A percentile compares a stretch with the other conserved stretches of the same genome.
phyloP scores from a whole-genome alignment of 2,797 vertebrate genomes.

The Phyllotis vaccarum region DNA sequence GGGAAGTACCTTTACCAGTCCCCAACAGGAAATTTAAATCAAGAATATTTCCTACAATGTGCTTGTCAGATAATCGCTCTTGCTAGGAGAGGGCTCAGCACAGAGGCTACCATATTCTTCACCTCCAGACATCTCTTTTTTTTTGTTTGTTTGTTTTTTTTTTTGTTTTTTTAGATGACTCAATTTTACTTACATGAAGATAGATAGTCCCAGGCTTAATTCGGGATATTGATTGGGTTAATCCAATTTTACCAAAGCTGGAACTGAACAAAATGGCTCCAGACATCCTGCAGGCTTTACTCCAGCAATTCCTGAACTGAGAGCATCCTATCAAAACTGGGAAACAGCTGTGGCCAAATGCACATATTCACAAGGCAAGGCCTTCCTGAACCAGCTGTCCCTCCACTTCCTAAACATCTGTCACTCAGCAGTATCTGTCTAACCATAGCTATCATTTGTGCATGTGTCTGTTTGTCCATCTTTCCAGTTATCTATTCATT shows the following conservation, averaged over 20 bases:
- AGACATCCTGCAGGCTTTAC: background rate
- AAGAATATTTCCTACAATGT: background rate
- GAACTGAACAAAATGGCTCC: slow-evolving; percentile 11
- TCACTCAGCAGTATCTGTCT: background rate
- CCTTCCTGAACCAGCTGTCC: background rate
- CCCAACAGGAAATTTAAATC: background rate
- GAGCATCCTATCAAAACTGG: background rate
- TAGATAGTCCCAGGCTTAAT: slow-evolving; percentile 47
- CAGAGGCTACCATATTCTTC: background rate
- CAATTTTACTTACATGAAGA: slow-evolving; percentile 47
- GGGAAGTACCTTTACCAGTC: background rate
- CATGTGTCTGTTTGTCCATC: background rate
- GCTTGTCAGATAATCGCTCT: background rate
- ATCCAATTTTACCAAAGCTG: slow-evolving; percentile 56
- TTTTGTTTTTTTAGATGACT: background rate
- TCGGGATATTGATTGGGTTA: slow-evolving; percentile 23
- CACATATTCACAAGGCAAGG: background rate
- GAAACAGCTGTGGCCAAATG: background rate
- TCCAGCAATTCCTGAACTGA: background rate
- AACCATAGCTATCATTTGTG: background rate
- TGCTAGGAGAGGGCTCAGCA: background rate
- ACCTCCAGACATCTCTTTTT: slow-evolving; percentile 52
- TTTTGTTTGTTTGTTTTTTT: too few relatives aligned
- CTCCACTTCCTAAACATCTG: background rate
- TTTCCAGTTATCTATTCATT: background rate